Conservation (phyloP, 2,888 invertebrate species). For the Odontomyia ornata region DNA sequence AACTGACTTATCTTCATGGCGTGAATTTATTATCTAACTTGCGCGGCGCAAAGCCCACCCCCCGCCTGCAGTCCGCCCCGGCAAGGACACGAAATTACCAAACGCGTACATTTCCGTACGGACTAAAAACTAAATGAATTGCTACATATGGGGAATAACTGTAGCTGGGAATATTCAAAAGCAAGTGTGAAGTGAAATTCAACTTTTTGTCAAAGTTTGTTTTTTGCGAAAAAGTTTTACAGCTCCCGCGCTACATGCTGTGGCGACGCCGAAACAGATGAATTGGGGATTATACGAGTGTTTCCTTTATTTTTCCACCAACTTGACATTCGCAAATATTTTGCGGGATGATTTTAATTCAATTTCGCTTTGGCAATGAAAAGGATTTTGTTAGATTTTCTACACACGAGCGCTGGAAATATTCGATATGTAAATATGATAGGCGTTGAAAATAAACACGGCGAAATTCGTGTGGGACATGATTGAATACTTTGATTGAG, state of each 20-base stretch:
- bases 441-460: constrained; percentile 14
- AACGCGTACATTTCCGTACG: neutral
- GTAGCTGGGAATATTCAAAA: neutral
- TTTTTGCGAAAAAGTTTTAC: constrained; percentile 17
- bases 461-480: neutral
- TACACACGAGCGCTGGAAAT: neutral
- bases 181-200: neutral
- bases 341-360: constrained; percentile 29
- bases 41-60: neutral
- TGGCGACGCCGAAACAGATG: neutral
- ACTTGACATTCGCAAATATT: neutral
- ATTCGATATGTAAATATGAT: constrained; percentile 14
- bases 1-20: constrained; percentile 15
- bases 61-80: neutral
- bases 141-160: neutral
- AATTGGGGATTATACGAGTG: neutral
- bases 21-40: constrained; percentile 27
- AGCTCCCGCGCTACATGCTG: neutral
- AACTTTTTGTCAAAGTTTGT: constrained; percentile 19
- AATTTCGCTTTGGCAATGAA: neutral
- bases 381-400: neutral
- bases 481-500: constrained; percentile 5
- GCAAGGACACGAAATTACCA: neutral
- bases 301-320: constrained; percentile 4
- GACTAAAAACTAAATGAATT: neutral